Percentiles rank a stretch among this genome's conserved stretches.
These are phyloP conservation scores for Campoplex nolae DNA, from an alignment of 2,888 invertebrate species.

Conservation along the genomic window DNA sequence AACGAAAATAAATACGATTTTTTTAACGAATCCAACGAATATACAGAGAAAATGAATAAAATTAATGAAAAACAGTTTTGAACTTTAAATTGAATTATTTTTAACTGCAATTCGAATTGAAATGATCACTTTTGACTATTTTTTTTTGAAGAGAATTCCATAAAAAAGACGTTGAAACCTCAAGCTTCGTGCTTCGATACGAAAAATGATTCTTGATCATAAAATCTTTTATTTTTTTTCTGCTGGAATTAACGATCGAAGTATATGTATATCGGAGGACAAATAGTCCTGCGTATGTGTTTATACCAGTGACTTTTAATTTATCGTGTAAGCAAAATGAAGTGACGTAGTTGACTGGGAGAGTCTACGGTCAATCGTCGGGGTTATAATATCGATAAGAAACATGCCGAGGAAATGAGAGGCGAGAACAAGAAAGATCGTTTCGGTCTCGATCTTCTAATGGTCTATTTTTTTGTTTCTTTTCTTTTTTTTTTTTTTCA, in stretches of 20 bases:
- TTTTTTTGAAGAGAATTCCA: too few relatives aligned
- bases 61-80: neutral
- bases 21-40: neutral
- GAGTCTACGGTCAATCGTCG: slow-evolving; percentile 43
- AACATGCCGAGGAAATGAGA: slow-evolving; percentile 23
- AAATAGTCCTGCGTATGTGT: neutral
- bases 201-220: neutral
- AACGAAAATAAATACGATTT: neutral
- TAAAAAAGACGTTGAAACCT: neutral
- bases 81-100: too few relatives aligned
- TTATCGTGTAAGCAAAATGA: slow-evolving; percentile 75
- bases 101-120: too few relatives aligned
- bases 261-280: neutral
- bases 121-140: too few relatives aligned
- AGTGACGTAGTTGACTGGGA: slow-evolving; percentile 49
- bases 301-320: slow-evolving; percentile 64
- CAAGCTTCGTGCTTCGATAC: neutral
- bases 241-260: neutral
- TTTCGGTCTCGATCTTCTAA: slow-evolving; percentile 42
- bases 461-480: slow-evolving; percentile 14
- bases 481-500: too few relatives aligned
- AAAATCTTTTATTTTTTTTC: neutral
- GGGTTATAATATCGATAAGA: slow-evolving; percentile 60
- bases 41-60: neutral
- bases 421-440: slow-evolving; percentile 46